These are phyloP conservation scores for Loripinus fragilis DNA, from an alignment of 2,888 invertebrate species.

Conservation along the genomic window DNA sequence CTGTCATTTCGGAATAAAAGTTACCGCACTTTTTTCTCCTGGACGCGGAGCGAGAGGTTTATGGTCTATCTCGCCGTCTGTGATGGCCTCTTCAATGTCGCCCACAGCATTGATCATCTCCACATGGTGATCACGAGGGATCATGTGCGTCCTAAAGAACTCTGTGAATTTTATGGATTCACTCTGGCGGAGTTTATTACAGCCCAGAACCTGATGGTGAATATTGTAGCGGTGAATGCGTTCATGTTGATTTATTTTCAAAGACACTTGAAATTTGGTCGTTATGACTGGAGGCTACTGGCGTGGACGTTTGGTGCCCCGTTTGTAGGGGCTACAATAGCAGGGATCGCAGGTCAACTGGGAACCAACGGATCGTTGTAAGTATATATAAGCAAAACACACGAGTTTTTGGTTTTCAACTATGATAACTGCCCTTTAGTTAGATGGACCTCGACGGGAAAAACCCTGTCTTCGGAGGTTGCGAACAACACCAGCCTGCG, in stretches of 20 bases:
- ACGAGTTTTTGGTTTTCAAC: too few relatives aligned
- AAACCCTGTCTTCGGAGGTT: too few relatives aligned
- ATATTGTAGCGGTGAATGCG: constrained; percentile 60
- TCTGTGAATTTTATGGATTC: constrained; percentile 63
- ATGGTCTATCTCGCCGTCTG: constrained; percentile 45
- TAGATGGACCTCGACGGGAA: too few relatives aligned
- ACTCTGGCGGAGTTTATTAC: constrained; percentile 59
- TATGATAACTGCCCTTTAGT: too few relatives aligned
- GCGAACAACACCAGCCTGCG: too few relatives aligned
- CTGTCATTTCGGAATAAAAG: constrained; percentile 18
- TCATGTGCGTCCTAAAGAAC: constrained; percentile 54
- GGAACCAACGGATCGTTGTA: constrained; percentile 63
- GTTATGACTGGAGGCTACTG: constrained; percentile 55
- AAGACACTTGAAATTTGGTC: constrained; percentile 54
- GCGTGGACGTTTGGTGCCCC: constrained; percentile 59
- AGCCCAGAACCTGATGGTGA: constrained; percentile 63
- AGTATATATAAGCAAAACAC: too few relatives aligned
- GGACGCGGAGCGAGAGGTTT: constrained; percentile 62
- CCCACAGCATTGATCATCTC: constrained; percentile 63
- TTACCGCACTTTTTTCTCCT: constrained; percentile 28
- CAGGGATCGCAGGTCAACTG: constrained; percentile 50
- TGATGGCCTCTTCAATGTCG: constrained; percentile 57
- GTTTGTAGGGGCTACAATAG: constrained; percentile 53
- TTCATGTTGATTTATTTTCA: constrained; percentile 60
- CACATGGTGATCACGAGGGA: constrained; percentile 58